These are phyloP conservation scores for Megastigmus dorsalis DNA, from an alignment of 2,888 invertebrate genomes.

Conservation along the genomic window DNA sequence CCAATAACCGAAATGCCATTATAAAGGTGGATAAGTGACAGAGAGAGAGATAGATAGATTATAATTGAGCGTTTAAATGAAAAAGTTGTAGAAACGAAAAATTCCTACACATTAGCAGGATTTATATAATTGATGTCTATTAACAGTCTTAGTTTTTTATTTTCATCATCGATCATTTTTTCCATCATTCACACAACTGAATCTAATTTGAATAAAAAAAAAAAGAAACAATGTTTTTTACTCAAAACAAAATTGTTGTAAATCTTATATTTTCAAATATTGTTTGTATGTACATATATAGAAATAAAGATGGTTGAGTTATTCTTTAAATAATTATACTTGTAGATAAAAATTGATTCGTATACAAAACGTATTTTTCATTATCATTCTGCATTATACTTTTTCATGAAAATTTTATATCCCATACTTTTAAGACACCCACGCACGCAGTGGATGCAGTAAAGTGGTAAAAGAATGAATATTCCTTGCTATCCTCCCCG, in stretches of 20 bases:
- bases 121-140: constrained; percentile 47
- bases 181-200: constrained; percentile 23
- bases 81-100: constrained; percentile 39
- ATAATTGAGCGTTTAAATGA: constrained; percentile 42
- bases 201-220: constrained; percentile 11
- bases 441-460: neutral
- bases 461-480: constrained; percentile 34
- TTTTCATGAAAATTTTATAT: neutral
- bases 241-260: neutral
- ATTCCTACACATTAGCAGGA: constrained; percentile 33
- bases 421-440: neutral
- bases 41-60: constrained; percentile 36
- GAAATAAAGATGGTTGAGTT: neutral
- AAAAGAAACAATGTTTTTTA: neutral
- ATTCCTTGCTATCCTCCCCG: constrained; percentile 24
- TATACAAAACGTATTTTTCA: constrained; percentile 24
- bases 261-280: neutral
- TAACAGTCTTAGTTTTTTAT: constrained; percentile 48
- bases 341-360: constrained; percentile 9
- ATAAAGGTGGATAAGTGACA: constrained; percentile 41
- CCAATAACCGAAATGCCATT: constrained; percentile 53
- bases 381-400: neutral
- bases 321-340: constrained; percentile 10
- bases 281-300: neutral
- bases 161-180: constrained; percentile 15